Evolutionary conservation across 2,113 vertebrate species (phyloP).

Genomic region (Falcunculus frontatus): DNA sequence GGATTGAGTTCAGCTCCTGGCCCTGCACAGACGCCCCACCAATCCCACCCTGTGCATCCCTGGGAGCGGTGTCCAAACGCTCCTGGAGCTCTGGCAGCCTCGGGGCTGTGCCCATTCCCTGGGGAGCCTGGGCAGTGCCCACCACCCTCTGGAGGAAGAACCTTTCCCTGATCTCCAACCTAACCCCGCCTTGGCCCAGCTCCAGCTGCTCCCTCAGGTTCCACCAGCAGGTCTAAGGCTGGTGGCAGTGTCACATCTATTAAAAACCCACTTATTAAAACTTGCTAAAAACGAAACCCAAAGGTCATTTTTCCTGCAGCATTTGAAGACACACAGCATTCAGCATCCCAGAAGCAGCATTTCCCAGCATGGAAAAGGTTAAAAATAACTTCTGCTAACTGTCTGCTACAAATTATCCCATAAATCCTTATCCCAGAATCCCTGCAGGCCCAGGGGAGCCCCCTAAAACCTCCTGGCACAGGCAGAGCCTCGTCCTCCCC

Average conservation of each 20-base stretch:
- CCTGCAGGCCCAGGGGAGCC: neutral
- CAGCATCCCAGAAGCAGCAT: neutral
- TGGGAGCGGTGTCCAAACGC: neutral
- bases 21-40: neutral
- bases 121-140: neutral
- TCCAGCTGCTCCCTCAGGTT: neutral
- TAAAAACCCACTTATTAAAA: neutral
- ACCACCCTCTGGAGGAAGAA: neutral
- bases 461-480: fast-evolving
- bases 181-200: neutral
- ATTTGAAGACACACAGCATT: fast-evolving
- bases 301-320: neutral
- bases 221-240: neutral
- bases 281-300: neutral
- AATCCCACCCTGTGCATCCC: neutral
- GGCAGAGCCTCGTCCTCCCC: neutral
- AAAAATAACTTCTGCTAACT: neutral
- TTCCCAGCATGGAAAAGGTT: neutral
- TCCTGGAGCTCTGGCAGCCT: neutral
- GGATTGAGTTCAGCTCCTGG: neutral
- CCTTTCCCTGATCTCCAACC: neutral
- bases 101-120: neutral
- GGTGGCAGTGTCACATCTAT: neutral
- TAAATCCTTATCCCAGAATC: neutral
- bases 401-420: neutral